Evolutionary conservation across 1,140 invertebrate species (phyloP).

Genomic region (Lepeophtheirus salmonis): DNA sequence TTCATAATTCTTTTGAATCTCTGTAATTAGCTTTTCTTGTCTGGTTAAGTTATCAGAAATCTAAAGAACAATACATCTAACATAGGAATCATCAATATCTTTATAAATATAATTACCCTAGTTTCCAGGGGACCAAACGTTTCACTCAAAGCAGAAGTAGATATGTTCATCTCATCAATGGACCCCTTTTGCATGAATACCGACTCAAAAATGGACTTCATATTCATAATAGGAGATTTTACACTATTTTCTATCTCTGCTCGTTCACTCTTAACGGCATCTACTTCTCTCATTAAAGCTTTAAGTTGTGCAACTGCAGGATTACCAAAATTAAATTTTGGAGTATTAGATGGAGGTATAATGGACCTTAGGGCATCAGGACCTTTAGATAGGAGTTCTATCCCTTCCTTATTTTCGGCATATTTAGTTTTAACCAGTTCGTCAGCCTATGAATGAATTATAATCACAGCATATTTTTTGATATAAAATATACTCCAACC

Average conservation of each 20-base stretch:
- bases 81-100: neutral
- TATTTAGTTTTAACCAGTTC: conserved; percentile 65
- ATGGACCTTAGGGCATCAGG: conserved; percentile 38
- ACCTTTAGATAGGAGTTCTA: conserved; percentile 55
- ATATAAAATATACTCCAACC: neutral
- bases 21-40: conserved; percentile 54
- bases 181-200: conserved; percentile 62
- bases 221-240: conserved; percentile 59
- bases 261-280: conserved; percentile 66
- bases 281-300: conserved; percentile 64
- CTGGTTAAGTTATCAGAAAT: conserved; percentile 45
- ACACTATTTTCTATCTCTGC: conserved; percentile 71
- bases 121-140: conserved; percentile 61
- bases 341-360: conserved; percentile 26
- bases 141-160: conserved; percentile 50
- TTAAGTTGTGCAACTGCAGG: conserved; percentile 35
- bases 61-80: conserved; percentile 1
- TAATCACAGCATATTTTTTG: neutral
- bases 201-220: conserved; percentile 58
- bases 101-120: conserved; percentile 36
- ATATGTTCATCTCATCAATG: conserved; percentile 64
- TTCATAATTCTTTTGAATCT: conserved; percentile 42
- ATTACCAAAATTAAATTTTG: neutral
- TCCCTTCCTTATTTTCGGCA: conserved; percentile 51
- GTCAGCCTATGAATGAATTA: conserved; percentile 18